Evolutionary conservation across 2,113 vertebrate species (phyloP).

Genomic region (Symphodus melops): DNA sequence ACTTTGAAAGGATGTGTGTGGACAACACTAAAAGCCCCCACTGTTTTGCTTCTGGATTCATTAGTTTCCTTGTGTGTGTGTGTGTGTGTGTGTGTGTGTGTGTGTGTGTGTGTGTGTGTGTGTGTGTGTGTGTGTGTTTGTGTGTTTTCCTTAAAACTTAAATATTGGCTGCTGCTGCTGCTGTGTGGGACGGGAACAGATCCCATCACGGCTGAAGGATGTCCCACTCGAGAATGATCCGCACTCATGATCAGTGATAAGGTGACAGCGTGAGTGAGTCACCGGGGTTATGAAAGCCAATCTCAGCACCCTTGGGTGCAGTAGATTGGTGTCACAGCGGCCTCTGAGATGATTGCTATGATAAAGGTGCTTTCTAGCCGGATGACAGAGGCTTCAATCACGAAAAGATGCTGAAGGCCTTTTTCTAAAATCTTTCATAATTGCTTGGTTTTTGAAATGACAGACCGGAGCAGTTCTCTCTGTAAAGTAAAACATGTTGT

Average conservation of each 20-base stretch:
- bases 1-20: constrained; percentile 69
- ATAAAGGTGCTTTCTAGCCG: constrained; percentile 45
- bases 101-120: not conserved
- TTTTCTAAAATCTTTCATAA: not conserved
- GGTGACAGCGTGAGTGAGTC: constrained; percentile 59
- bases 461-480: no score
- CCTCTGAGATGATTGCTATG: constrained; percentile 48
- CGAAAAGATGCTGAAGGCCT: not conserved
- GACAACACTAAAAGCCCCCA: constrained; percentile 73
- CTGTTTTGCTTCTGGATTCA: constrained; percentile 70
- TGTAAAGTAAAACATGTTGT: no score
- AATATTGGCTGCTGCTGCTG: constrained; percentile 33
- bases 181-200: constrained; percentile 57
- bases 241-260: constrained; percentile 61
- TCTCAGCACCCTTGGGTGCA: constrained; percentile 45
- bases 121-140: constrained; percentile 38
- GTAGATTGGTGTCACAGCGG: constrained; percentile 58
- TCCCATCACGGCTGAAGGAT: constrained; percentile 57
- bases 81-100: no score
- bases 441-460: not conserved
- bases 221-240: constrained; percentile 55
- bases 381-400: constrained; percentile 37
- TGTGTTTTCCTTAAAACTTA: constrained; percentile 38
- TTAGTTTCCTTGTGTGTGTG: constrained; percentile 29
- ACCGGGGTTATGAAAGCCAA: constrained; percentile 55